Evolutionary conservation across 2,113 vertebrate species (phyloP).

Genomic region (Oriolus oriolus): DNA sequence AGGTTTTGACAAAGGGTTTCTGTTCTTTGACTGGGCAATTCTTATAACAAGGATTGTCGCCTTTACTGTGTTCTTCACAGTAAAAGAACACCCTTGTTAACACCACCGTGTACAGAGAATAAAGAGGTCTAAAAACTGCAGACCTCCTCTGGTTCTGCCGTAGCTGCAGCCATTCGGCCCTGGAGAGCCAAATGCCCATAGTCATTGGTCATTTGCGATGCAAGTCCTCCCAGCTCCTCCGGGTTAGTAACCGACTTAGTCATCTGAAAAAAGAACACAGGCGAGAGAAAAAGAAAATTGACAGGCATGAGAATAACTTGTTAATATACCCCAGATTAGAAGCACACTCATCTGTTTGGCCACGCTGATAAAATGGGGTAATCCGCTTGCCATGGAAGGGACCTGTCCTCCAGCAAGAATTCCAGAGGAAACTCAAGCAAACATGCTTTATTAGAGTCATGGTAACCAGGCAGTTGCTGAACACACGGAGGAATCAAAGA

Average conservation of each 20-base stretch:
- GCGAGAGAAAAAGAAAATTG: constrained; percentile 62
- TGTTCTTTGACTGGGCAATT: neutral
- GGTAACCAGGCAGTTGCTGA: neutral
- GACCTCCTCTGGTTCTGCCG: constrained; percentile 95
- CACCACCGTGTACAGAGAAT: neutral
- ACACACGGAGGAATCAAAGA: neutral
- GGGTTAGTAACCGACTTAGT: constrained; percentile 98
- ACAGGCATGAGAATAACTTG: constrained; percentile 66
- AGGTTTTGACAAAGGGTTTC: neutral
- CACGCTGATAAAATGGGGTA: neutral
- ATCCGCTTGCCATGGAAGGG: neutral
- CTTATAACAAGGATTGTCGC: neutral
- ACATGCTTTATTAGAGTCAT: constrained; percentile 57
- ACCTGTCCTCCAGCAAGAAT: neutral
- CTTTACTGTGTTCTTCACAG: neutral
- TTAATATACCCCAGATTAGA: constrained; percentile 59
- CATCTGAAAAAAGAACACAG: constrained; percentile 85
- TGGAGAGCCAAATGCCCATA: constrained; percentile 94
- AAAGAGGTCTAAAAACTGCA: constrained; percentile 55
- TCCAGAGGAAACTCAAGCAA: constrained; percentile 49
- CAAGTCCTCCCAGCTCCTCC: constrained; percentile 93
- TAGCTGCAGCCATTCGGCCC: constrained; percentile 92
- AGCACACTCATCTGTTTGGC: constrained; percentile 20
- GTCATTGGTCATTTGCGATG: constrained; percentile 96
- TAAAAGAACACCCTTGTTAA: neutral